Base-by-base conservation (phyloP, 2,113 vertebrate species). In the Cyanocitta stelleri region DNA sequence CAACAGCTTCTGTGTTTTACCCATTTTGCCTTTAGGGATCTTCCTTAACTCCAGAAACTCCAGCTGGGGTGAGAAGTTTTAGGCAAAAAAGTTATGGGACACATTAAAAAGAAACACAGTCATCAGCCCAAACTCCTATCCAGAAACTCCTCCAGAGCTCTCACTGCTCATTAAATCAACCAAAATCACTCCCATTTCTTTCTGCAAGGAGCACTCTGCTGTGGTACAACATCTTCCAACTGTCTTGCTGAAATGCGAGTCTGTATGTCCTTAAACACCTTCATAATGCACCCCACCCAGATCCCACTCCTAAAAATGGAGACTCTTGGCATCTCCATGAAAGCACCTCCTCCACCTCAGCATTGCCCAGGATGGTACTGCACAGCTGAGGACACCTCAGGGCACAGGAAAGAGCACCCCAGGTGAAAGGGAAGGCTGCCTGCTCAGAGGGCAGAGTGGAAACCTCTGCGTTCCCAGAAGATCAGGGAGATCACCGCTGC, bases 281-380 rank as follows among this genome's bases (percentile, higher is more conserved):
- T 56, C 51, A n/a, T 16, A 23, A 81, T 1, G 1, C 58, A 90
- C 24, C 21, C 37, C 41, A 91, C 22, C 30, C 37, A 35, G 68
- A 84, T 16, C 55, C 46, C 16, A 24, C 19, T 63, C 33, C 71
- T 92, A 46, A 58, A 66, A 68, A 35, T 3, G 26, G 44, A 92
- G 46, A 7, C 41, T 52, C 62, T 44, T 5, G 2, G 49, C 46
- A 74, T 9, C 32, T 79, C 54, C n/a, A 3, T 2, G 27, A 17
- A 43, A 59, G 83, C 2, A 11, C 22, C 49, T 56, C 21, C 62
- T 76, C 16, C 49, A 4, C 27, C 37, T 49, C 63, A 73, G 89
- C 63, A 43, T 69, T 0, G 0, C n/a, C 35, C 55, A 51, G 66
- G 17, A 46, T 16, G 17, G 8, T 1, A 4, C 0, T 37, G 85